Conservation (phyloP, 2,888 invertebrate species). For the Eupithecia dodoneata region DNA sequence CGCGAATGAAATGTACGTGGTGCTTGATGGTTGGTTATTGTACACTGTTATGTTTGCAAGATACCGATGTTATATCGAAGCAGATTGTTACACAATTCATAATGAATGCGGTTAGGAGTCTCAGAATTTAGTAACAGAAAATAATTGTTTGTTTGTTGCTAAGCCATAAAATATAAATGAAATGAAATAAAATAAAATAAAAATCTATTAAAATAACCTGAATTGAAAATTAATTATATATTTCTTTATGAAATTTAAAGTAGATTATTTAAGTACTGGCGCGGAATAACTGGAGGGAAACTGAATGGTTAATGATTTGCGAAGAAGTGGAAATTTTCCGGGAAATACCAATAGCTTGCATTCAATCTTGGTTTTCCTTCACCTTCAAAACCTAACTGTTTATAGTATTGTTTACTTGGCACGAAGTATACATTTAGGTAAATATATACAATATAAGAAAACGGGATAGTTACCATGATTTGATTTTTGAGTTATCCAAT, state of each 20-base stretch:
- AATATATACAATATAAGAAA: too few relatives aligned
- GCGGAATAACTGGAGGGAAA: neutral
- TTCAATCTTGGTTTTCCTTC: neutral
- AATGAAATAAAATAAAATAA: too few relatives aligned
- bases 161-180: too few relatives aligned
- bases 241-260: neutral
- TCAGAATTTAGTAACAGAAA: neutral
- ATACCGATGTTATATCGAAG: neutral
- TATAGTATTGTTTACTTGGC: too few relatives aligned
- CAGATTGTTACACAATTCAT: neutral
- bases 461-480: too few relatives aligned
- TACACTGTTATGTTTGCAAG: neutral
- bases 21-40: conserved; percentile 1
- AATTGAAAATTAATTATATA: too few relatives aligned
- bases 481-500: too few relatives aligned
- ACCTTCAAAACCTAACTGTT: too few relatives aligned
- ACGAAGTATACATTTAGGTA: too few relatives aligned
- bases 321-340: neutral
- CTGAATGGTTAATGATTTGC: neutral
- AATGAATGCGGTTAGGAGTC: neutral
- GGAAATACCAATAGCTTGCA: neutral
- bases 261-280: neutral
- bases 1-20: neutral
- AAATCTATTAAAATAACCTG: too few relatives aligned
- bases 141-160: neutral